Conservation (phyloP, 2,113 vertebrate genomes). For the Elephantulus edwardii region DNA sequence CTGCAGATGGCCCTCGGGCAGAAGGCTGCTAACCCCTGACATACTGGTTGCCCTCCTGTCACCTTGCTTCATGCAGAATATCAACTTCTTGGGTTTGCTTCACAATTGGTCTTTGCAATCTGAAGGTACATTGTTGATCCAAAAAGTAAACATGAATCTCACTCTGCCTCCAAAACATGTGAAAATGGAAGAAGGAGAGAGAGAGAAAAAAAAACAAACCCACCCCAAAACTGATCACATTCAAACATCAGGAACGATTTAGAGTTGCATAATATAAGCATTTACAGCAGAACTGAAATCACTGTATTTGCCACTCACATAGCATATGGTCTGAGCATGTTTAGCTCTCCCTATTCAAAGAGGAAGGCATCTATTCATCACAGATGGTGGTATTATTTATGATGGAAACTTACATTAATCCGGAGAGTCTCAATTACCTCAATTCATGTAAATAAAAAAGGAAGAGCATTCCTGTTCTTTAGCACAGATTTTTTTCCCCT, state of each 20-base stretch:
- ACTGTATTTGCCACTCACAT: not conserved
- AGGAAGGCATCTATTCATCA: not conserved
- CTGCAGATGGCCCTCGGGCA: rapidly evolving
- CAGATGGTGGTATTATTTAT: conserved; percentile 60
- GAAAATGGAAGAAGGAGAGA: not conserved
- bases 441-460: conserved; percentile 63
- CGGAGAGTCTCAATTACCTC: conserved; percentile 52
- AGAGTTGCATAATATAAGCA: not conserved
- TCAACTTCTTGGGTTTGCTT: not conserved
- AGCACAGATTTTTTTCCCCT: not conserved
- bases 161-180: not conserved
- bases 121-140: not conserved
- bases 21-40: rapidly evolving
- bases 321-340: not conserved
- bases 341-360: conserved; percentile 41
- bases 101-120: not conserved
- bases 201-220: too few species aligned
- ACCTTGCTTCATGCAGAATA: rapidly evolving
- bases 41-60: not conserved
- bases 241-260: not conserved
- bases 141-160: not conserved
- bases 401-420: conserved; percentile 18
- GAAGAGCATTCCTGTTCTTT: conserved; percentile 26
- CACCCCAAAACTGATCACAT: not conserved
- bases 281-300: not conserved